Conservation (phyloP, 2,888 invertebrate genomes). For the Stratiomys singularior region DNA sequence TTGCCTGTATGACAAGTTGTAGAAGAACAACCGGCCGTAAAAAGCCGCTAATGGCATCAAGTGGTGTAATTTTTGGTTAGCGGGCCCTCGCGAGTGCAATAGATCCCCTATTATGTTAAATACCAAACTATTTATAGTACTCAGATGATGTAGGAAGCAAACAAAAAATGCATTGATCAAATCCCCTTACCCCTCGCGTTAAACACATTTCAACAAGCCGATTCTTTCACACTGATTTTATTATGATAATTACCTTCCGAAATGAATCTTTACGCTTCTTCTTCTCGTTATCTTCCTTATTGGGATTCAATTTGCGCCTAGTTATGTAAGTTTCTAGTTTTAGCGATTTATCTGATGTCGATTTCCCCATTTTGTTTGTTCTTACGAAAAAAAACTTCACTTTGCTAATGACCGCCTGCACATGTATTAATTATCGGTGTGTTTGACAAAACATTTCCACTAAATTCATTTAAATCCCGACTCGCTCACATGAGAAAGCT, state of each 20-base stretch:
- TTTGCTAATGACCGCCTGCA: slow-evolving; percentile 31
- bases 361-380: slow-evolving; percentile 38
- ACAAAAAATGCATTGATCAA: neutral
- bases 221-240: neutral
- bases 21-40: too few species aligned
- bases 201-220: neutral
- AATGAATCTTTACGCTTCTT: slow-evolving; percentile 62
- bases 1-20: too few species aligned
- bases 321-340: slow-evolving; percentile 60
- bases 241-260: slow-evolving; percentile 57
- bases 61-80: too few species aligned
- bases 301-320: slow-evolving; percentile 62
- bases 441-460: neutral
- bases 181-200: neutral
- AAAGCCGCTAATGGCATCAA: too few species aligned
- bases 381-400: neutral
- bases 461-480: neutral
- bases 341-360: slow-evolving; percentile 42
- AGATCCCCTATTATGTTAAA: neutral
- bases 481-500: neutral
- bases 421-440: slow-evolving; percentile 2
- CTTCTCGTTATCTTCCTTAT: slow-evolving; percentile 62
- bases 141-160: neutral
- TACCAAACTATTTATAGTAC: slow-evolving; percentile 9
- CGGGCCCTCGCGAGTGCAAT: too few species aligned